phyloP scores from a whole-genome alignment of 2,888 invertebrate species.

The Sphaeridia pumilis region DNA sequence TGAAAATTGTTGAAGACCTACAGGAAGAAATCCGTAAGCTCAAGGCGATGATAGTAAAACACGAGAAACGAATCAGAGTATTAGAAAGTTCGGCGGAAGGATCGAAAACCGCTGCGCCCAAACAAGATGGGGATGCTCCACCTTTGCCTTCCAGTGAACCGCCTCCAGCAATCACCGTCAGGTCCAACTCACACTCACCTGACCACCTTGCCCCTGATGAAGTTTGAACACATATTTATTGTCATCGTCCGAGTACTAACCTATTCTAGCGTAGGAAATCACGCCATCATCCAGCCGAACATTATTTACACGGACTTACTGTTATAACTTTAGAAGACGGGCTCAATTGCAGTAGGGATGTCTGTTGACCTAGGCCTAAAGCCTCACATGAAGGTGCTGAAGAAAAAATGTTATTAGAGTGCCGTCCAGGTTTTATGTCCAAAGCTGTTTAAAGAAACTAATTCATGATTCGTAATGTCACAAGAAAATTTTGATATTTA shows the following conservation, averaged over 20 bases:
- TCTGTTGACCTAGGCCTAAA: too few species aligned
- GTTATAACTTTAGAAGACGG: too few species aligned
- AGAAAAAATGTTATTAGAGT: too few species aligned
- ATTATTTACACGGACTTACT: too few species aligned
- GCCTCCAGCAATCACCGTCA: constrained; percentile 28
- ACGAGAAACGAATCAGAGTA: constrained; percentile 73
- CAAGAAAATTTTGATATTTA: too few species aligned
- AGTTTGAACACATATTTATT: constrained; percentile 38
- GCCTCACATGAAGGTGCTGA: too few species aligned
- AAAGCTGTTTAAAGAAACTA: too few species aligned
- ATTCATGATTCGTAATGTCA: too few species aligned
- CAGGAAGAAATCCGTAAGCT: constrained; percentile 80
- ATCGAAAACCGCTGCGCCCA: constrained; percentile 9
- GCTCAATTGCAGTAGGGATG: too few species aligned
- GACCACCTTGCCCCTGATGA: constrained; percentile 39
- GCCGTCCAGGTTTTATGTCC: too few species aligned
- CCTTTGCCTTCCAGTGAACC: constrained; percentile 29
- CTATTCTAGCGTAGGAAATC: too few species aligned
- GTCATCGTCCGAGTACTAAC: background rate
- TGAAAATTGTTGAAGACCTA: constrained; percentile 55
- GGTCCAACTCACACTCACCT: constrained; percentile 28
- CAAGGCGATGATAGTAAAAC: constrained; percentile 87
- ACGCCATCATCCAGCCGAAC: too few species aligned
- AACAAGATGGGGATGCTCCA: constrained; percentile 5
- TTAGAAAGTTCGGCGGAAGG: constrained; percentile 49